Conservation (phyloP, 2,797 vertebrate species). For the Cetoscarus ocellatus region DNA sequence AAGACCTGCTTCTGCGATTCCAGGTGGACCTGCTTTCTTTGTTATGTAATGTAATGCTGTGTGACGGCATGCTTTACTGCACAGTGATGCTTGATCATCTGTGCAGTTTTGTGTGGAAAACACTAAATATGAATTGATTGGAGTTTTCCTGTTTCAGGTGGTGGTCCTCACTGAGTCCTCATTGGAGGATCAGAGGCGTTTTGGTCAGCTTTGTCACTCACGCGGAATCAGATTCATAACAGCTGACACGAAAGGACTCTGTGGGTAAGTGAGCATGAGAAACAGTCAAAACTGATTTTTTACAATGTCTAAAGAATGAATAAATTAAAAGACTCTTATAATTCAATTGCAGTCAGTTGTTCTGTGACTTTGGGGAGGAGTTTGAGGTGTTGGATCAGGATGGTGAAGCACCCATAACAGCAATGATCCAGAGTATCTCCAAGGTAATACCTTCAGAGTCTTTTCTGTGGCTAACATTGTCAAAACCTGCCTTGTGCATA, state of each 20-base stretch:
- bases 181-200: constrained; percentile 87
- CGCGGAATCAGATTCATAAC: constrained; percentile 84
- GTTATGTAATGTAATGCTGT: no score
- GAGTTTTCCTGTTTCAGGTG: constrained; percentile 78
- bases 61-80: neutral
- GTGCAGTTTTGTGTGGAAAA: neutral
- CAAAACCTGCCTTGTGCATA: neutral
- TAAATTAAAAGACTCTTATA: neutral
- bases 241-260: constrained; percentile 89
- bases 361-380: constrained; percentile 92
- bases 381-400: constrained; percentile 84
- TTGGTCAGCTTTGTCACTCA: constrained; percentile 87
- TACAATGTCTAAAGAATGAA: no score
- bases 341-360: constrained; percentile 86
- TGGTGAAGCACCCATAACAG: constrained; percentile 78
- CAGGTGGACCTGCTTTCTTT: constrained; percentile 75
- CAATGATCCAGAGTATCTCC: constrained; percentile 82
- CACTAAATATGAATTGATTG: neutral
- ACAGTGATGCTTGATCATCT: neutral
- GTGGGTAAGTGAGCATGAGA: constrained; percentile 82
- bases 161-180: constrained; percentile 90
- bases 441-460: constrained; percentile 81
- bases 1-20: constrained; percentile 82
- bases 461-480: neutral
- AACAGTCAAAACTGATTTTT: neutral